Conservation (phyloP, 1,140 invertebrate species). For the Drosophila insularis region DNA sequence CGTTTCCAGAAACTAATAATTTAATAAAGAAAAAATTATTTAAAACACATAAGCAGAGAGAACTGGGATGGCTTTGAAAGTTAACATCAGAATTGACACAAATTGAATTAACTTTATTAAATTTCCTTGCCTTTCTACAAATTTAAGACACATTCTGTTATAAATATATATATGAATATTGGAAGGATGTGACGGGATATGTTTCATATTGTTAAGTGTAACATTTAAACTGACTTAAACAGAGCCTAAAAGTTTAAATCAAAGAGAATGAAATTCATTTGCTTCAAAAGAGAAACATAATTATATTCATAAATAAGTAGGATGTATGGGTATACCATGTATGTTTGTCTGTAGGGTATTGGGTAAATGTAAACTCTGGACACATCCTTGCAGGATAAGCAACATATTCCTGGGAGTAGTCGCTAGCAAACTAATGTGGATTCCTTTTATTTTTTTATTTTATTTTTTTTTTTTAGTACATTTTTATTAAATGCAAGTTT, state of each 20-base stretch:
- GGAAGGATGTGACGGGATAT: no score
- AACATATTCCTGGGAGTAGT: constrained; percentile 16
- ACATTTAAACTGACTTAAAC: no score
- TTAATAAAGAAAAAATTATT: neutral
- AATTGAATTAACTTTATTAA: no score
- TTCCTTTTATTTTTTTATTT: constrained; percentile 26
- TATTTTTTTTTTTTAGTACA: constrained; percentile 31
- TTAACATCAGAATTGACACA: no score
- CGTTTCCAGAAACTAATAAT: neutral
- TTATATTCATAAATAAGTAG: neutral
- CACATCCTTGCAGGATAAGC: constrained; percentile 32
- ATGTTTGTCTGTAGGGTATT: neutral
- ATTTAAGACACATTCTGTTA: no score
- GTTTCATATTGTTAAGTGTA: no score
- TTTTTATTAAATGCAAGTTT: constrained; percentile 71
- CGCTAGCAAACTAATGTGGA: constrained; percentile 50
- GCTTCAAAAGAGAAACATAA: neutral
- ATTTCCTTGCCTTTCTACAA: no score
- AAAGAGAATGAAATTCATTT: no score
- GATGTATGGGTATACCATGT: no score
- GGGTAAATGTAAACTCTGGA: constrained; percentile 38
- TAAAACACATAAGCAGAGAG: neutral
- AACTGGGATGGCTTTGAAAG: no score
- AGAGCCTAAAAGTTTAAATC: no score
- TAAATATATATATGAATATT: no score